A percentile compares a stretch with the other conserved stretches of the same genome.
These are phyloP conservation scores for Melinopterus prodromus DNA, from an alignment of 2,888 invertebrate genomes.

Conservation along the genomic window DNA sequence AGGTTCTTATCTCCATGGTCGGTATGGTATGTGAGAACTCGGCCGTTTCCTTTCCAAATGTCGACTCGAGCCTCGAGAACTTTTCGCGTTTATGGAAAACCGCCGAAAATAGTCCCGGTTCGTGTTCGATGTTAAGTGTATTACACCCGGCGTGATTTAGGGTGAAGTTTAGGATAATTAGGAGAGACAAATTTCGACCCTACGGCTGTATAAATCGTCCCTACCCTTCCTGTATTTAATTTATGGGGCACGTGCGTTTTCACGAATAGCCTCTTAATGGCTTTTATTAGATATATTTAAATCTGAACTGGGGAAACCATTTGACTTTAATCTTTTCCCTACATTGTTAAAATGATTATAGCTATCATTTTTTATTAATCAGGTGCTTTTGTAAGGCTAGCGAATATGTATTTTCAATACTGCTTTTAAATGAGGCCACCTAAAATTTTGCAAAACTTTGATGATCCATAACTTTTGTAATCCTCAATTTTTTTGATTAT, in stretches of 20 bases:
- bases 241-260: conserved; percentile 22
- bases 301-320: neutral
- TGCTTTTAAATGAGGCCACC: no score
- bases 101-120: neutral
- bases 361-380: no score
- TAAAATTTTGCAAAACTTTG: no score
- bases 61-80: neutral
- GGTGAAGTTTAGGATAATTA: conserved; percentile 14
- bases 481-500: no score
- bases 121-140: conserved; percentile 10
- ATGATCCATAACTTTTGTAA: no score
- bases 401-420: no score
- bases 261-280: neutral
- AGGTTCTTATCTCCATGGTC: neutral
- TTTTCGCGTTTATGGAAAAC: neutral
- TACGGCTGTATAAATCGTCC: conserved; percentile 20
- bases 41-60: neutral
- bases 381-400: no score
- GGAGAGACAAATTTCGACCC: conserved; percentile 23
- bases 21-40: neutral
- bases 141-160: conserved; percentile 23
- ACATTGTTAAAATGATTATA: no score
- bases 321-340: neutral
- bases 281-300: neutral
- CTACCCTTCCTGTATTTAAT: conserved; percentile 19